These are phyloP conservation scores for Merodon equestris DNA, from an alignment of 2,888 invertebrate species.

Conservation along the genomic window DNA sequence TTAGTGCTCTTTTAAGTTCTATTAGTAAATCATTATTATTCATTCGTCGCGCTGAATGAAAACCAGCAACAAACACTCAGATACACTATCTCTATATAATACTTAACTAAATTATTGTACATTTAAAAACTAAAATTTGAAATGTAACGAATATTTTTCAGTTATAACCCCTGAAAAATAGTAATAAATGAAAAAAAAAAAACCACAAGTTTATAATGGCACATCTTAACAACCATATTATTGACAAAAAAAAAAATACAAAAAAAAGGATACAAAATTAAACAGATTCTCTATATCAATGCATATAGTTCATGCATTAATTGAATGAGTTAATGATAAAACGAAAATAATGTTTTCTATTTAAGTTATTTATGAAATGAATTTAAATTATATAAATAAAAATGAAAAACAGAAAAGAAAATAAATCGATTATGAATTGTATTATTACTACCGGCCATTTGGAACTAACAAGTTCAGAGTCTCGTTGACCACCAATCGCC, in stretches of 20 bases:
- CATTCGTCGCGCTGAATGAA: no score
- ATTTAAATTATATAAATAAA: slow-evolving; percentile 44
- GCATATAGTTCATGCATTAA: slow-evolving; percentile 33
- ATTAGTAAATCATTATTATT: no score
- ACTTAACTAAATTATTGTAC: no score
- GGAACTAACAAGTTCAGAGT: no score
- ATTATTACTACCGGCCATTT: no score
- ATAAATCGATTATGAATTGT: slow-evolving; percentile 49
- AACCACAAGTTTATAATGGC: slow-evolving; percentile 40
- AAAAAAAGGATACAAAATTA: slow-evolving; percentile 15
- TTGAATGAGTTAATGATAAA: slow-evolving; percentile 1
- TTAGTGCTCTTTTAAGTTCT: no score
- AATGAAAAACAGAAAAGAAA: slow-evolving; percentile 20
- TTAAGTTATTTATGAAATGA: slow-evolving; percentile 59
- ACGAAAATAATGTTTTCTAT: slow-evolving; percentile 53
- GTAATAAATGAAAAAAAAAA: slow-evolving; percentile 1
- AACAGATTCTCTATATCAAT: slow-evolving; percentile 52
- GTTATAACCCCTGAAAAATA: slow-evolving; percentile 27
- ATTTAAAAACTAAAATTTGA: no score
- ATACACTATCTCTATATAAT: no score
- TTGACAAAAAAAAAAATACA: slow-evolving; percentile 4
- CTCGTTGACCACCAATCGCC: no score
- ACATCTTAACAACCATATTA: slow-evolving; percentile 30
- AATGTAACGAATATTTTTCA: no score
- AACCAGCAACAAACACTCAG: no score